Evolutionary conservation across 2,888 invertebrate species (phyloP), one percentile per base, ranked within the genome.

Genomic region (Eristalis intricaria): DNA sequence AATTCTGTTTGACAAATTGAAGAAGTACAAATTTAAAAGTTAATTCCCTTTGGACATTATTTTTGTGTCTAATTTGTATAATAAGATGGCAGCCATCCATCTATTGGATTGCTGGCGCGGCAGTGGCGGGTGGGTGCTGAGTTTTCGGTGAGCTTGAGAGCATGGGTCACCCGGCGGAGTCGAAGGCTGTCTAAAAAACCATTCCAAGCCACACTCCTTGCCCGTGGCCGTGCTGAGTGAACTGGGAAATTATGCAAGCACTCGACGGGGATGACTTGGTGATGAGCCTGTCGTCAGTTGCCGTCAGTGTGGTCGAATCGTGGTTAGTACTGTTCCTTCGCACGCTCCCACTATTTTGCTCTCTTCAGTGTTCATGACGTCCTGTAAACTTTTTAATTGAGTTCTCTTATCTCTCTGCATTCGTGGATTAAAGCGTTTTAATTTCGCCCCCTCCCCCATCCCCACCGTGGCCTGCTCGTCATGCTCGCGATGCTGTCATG

Each of bases 11-110:
- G 78, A 78, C 83, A 86, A 86, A 86, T 86, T 86, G 86, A 86
- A 86, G 83, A 86, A 86, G 83, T 82, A 86, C 82, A 83, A 86
- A 86, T 83, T 86, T 83, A 78, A 82, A 86, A 86, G 86, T 86
- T 82, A 79, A 86, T 86, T 83, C 86, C 78, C 77, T 75, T 79
- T 86, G 82, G 78, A 79, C 86, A 86, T 86, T 86, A 86, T 86
- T 86, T 86, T 83, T 79, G 86, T 83, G 82, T 83, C 86, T 86
- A 86, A 86, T 86, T 86, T 79, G 78, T 83, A 83, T 83, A 86
- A 86, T 86, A 86, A 86, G 78, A 83, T 79, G 86, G 78, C 75
- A 70, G 56, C 78, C 78, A 83, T 86, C 83, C 83, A 83, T 83
- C 86, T 82, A 63, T 86, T 43, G 69, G 86, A 86, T 75, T 86